These are phyloP conservation scores for Eremobia ochroleuca DNA, from an alignment of 2,888 invertebrate species.

Conservation along the genomic window DNA sequence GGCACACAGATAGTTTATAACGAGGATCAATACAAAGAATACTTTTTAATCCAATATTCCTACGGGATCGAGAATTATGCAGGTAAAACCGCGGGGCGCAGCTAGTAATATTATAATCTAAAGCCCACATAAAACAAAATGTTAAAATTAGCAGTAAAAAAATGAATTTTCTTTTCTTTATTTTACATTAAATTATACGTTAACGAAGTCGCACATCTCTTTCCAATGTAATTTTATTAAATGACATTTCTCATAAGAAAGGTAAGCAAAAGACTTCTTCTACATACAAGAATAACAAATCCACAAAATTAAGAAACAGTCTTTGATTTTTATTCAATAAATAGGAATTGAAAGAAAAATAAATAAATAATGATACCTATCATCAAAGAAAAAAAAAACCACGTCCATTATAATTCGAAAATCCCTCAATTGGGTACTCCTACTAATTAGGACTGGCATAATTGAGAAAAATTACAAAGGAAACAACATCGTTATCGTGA, in stretches of 20 bases:
- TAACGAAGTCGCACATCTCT: not conserved
- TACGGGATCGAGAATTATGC: no score
- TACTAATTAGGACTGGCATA: slow-evolving; percentile 21
- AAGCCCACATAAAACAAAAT: not conserved
- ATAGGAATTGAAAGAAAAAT: not conserved
- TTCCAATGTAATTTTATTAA: not conserved
- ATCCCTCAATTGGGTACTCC: slow-evolving; percentile 8
- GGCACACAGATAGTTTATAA: no score
- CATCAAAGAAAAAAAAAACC: slow-evolving; percentile 7
- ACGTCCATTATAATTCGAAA: slow-evolving; percentile 6
- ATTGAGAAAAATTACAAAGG: slow-evolving; percentile 36
- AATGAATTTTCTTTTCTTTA: not conserved
- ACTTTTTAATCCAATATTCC: no score
- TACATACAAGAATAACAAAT: not conserved
- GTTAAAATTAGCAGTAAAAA: not conserved
- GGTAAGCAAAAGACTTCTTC: not conserved
- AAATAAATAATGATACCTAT: not conserved
- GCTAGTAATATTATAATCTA: not conserved
- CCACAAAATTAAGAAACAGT: not conserved
- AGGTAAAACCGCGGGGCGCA: no score
- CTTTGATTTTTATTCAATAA: not conserved
- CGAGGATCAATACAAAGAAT: no score
- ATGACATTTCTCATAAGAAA: not conserved
- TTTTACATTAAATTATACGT: not conserved
- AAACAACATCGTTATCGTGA: slow-evolving; percentile 7